phyloP scores from a whole-genome alignment of 2,797 vertebrate genomes.

The Craterocephalus amniculus region DNA sequence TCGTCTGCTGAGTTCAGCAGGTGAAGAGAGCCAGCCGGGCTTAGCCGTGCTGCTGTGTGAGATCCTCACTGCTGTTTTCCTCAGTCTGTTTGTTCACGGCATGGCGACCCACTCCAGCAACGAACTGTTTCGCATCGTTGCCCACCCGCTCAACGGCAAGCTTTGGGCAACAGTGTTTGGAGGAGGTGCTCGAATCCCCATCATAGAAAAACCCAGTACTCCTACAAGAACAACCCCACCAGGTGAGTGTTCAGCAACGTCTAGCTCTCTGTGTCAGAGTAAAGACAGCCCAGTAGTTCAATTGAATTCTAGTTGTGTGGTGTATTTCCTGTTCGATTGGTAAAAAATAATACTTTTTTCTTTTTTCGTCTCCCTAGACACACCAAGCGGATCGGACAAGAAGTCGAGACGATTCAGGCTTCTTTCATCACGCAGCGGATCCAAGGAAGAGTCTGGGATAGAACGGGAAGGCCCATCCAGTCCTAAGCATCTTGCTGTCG shows the following conservation, averaged over 20 bases:
- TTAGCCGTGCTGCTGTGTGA: constrained; percentile 94
- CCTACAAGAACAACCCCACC: constrained; percentile 75
- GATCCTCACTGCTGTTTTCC: constrained; percentile 93
- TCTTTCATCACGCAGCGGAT: constrained; percentile 82
- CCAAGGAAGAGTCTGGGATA: constrained; percentile 79
- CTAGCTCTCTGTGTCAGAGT: constrained; percentile 10
- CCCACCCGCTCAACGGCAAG: constrained; percentile 92
- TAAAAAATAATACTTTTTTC: not conserved
- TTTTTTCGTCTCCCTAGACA: constrained; percentile 63
- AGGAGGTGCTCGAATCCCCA: constrained; percentile 86
- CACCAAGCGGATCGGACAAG: constrained; percentile 82
- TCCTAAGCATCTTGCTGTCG: constrained; percentile 64
- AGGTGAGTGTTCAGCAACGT: constrained; percentile 74
- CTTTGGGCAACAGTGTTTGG: constrained; percentile 96
- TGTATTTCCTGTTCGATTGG: not conserved
- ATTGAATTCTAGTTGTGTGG: constrained; percentile 31
- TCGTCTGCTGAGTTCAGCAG: constrained; percentile 88
- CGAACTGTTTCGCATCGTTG: constrained; percentile 91
- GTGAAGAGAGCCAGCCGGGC: constrained; percentile 93
- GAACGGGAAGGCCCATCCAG: constrained; percentile 72
- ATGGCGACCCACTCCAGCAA: constrained; percentile 96
- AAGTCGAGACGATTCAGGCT: constrained; percentile 83
- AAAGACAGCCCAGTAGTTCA: constrained; percentile 39
- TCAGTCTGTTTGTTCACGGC: constrained; percentile 96
- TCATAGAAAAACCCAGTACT: constrained; percentile 77